Evolutionary conservation across 1,140 invertebrate species (phyloP), one percentile per base, ranked within the genome.

Genomic region (Andrena cerasifolii): DNA sequence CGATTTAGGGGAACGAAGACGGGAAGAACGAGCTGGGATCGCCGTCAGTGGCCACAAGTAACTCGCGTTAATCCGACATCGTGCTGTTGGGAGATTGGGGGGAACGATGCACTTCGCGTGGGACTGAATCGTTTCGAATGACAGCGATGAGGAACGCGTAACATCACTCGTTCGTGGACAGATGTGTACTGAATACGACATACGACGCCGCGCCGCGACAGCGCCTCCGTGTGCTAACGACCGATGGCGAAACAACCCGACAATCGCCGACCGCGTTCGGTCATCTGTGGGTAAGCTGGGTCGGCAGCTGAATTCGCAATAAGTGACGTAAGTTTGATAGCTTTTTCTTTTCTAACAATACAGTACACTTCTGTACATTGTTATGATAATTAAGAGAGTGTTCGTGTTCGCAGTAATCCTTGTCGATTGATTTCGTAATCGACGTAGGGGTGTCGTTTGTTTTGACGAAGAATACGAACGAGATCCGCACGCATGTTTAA

Each of bases 171-270:
- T n/a, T n/a, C n/a, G n/a, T n/a, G n/a, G 49, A 79, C 75, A 65
- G 33, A 58, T 51, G 18, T n/a, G 14, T 31, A 79, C 70, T 80
- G 77, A 84, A 83, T 72, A 61, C 75, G 54, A 49, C n/a, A n/a
- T n/a, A n/a, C n/a, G n/a, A n/a, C n/a, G n/a, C n/a, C 67, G 68
- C 36, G 49, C 51, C 59, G 58, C 63, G 36, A 43, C 53, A 47
- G 53, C 68, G 43, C n/a, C 78, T 14, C 53, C 75, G 59, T 66
- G 33, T 16, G 18, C 40, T 21, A 16, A 24, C 82, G 82, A 76
- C 14, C 24, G 18, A 12, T 0, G 1, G 16, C 82, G 82, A 79
- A 24, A 2, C 5, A 0, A 45, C 1, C 54, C 82, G 82, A 84
- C 12, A 18, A 56, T 71, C 6, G 14, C 47, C 82, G 82, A 83